phyloP scores from a whole-genome alignment of 2,888 invertebrate species.

The Girardia tigrina region DNA sequence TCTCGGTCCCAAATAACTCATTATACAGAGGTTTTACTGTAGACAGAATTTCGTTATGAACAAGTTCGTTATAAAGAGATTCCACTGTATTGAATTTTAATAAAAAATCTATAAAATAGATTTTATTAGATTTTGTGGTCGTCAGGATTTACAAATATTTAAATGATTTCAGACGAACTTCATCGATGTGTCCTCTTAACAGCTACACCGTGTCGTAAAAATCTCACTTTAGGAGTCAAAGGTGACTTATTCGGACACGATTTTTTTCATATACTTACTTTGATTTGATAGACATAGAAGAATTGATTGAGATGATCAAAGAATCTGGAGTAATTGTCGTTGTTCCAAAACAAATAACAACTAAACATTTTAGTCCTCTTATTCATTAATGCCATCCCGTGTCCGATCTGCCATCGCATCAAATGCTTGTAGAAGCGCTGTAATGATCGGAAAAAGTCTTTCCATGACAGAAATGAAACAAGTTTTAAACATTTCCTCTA shows the following conservation, averaged over 20 bases:
- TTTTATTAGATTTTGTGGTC: too few species aligned
- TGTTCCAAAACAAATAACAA: background rate
- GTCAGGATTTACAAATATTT: too few species aligned
- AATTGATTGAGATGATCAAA: background rate
- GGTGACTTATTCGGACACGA: background rate
- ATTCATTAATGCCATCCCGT: background rate
- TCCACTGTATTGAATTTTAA: too few species aligned
- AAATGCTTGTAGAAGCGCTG: constrained; percentile 8
- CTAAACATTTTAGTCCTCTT: background rate
- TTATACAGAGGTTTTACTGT: too few species aligned
- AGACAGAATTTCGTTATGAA: too few species aligned
- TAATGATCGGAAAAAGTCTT: background rate
- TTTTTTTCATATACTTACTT: background rate
- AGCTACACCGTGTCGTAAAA: background rate
- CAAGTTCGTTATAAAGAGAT: too few species aligned
- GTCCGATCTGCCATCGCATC: background rate
- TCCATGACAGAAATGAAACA: background rate
- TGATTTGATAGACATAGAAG: background rate
- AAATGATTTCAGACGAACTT: too few species aligned
- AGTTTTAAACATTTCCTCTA: background rate
- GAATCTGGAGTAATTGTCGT: background rate
- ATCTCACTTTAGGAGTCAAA: background rate
- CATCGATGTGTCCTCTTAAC: background rate
- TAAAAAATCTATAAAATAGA: too few species aligned
- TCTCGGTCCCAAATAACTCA: too few species aligned